Evolutionary conservation across 2,113 vertebrate genomes (phyloP).

Genomic region (Rhombomys opimus): DNA sequence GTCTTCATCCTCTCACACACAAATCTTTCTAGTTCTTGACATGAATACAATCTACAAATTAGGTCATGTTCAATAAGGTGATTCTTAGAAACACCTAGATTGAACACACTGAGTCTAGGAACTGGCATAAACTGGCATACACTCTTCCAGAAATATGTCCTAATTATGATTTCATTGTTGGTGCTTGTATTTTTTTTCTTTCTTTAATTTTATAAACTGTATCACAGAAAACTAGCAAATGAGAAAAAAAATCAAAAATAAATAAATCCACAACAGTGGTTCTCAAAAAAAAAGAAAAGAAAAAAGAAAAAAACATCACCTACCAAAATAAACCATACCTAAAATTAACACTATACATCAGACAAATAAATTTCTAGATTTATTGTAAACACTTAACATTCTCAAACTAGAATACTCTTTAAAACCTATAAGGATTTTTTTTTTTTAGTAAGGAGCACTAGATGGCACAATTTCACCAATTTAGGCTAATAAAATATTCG

Average conservation of each 20-base stretch:
- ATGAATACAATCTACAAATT: neutral
- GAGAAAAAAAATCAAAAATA: neutral
- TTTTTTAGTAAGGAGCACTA: conserved; percentile 72
- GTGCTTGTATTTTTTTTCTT: neutral
- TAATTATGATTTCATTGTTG: conserved; percentile 40
- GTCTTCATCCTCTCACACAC: neutral
- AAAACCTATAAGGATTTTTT: neutral
- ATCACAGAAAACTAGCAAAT: neutral
- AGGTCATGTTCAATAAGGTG: neutral
- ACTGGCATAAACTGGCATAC: neutral
- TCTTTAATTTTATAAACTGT: neutral
- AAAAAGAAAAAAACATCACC: neutral
- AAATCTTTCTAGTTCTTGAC: neutral
- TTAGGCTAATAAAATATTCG: conserved; percentile 63
- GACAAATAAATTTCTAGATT: neutral
- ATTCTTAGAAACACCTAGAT: neutral
- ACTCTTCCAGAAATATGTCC: neutral
- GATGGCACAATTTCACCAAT: conserved; percentile 79
- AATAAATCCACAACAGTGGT: too few relatives aligned
- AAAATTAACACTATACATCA: neutral
- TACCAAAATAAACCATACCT: neutral
- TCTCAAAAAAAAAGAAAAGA: too few relatives aligned
- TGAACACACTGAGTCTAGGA: neutral
- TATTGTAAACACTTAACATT: conserved; percentile 46
- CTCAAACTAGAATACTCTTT: conserved; percentile 5